phyloP scores from a whole-genome alignment of 1,140 invertebrate genomes.

The Drosophila subobscura region DNA sequence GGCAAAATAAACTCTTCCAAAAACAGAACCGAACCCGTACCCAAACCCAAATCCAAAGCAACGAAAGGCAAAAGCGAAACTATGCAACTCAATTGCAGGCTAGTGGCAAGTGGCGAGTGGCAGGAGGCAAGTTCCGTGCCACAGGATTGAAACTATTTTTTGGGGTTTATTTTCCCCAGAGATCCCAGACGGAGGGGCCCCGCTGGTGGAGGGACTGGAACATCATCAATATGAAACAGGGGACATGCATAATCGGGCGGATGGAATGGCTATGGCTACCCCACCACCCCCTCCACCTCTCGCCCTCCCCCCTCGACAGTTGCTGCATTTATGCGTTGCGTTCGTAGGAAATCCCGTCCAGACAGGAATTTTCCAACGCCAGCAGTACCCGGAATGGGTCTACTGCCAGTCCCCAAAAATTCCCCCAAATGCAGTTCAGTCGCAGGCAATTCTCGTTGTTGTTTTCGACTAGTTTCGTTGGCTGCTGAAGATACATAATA shows the following conservation, averaged over 20 bases:
- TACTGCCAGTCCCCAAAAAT: too few species aligned
- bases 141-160: constrained; percentile 60
- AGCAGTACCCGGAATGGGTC: constrained; percentile 16
- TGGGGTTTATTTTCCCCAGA: constrained; percentile 59
- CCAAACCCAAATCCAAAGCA: constrained; percentile 45
- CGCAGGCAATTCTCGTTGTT: constrained; percentile 26
- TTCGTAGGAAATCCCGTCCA: constrained; percentile 72
- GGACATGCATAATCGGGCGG: constrained; percentile 76
- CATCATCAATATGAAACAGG: constrained; percentile 76
- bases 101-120: constrained; percentile 4
- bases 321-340: constrained; percentile 67
- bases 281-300: too few species aligned
- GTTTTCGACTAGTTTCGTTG: constrained; percentile 25
- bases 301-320: constrained; percentile 6
- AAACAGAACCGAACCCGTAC: constrained; percentile 15
- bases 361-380: constrained; percentile 70
- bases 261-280: constrained; percentile 24
- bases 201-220: neutral
- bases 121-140: neutral
- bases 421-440: too few species aligned
- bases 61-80: constrained; percentile 51
- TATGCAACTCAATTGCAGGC: constrained; percentile 59
- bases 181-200: constrained; percentile 7
- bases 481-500: constrained; percentile 40
- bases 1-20: constrained; percentile 57